Evolutionary conservation across 2,113 vertebrate species (phyloP).

Genomic region (Bos javanicus): DNA sequence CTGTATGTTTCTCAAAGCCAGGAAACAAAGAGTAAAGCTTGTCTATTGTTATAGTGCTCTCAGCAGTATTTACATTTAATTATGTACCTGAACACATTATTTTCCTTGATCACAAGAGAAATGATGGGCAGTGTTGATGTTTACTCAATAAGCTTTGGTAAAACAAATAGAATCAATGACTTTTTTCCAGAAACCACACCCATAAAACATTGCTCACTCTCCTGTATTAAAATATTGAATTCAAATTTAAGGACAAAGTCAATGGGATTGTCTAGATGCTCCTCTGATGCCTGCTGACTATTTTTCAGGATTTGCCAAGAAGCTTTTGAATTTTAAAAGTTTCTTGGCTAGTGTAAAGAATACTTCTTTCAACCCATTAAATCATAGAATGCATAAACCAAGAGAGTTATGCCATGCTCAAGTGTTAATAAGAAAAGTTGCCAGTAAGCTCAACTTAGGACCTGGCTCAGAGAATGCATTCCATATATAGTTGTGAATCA

Average conservation of each 20-base stretch:
- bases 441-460: not conserved
- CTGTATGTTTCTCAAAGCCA: not conserved
- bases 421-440: not conserved
- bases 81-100: not conserved
- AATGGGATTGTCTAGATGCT: not conserved
- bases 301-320: not conserved
- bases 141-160: not conserved
- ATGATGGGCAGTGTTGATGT: not conserved
- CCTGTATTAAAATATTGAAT: not conserved
- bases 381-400: not conserved
- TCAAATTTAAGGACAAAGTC: not conserved
- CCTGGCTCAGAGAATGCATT: not conserved
- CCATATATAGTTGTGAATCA: not conserved
- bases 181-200: not conserved
- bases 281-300: not conserved
- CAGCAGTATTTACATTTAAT: not conserved
- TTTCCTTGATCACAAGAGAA: not conserved
- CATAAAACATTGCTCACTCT: not conserved
- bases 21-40: not conserved
- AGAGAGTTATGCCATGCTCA: not conserved
- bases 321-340: not conserved
- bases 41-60: not conserved
- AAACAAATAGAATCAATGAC: not conserved
- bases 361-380: not conserved
- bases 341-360: not conserved